Conservation (phyloP, 2,113 vertebrate genomes). For the Platysteira castanea region DNA sequence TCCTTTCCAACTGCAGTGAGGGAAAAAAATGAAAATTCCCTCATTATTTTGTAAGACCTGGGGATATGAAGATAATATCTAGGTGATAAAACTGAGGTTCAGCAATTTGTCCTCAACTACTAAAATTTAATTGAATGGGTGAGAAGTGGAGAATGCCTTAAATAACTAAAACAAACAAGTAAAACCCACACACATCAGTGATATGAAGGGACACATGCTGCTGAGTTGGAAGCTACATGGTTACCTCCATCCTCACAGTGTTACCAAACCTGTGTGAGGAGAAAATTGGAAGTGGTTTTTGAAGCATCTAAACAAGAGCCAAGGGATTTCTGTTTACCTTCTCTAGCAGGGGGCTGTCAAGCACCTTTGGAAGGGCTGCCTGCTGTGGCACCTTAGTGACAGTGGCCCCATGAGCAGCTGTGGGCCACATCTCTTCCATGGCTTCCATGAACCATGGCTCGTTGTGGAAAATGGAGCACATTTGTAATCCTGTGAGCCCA, state of each 20-base stretch:
- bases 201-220: not conserved
- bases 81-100: not conserved
- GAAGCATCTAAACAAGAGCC: not conserved
- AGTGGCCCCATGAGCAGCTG: not conserved
- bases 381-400: not conserved
- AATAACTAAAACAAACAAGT: not conserved
- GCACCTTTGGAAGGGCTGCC: not conserved
- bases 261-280: not conserved
- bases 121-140: not conserved
- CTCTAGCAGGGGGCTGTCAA: not conserved
- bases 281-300: not conserved
- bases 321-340: not conserved
- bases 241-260: not conserved
- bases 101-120: not conserved
- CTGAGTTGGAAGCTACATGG: not conserved
- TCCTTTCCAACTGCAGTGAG: not conserved
- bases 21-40: not conserved
- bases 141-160: not conserved
- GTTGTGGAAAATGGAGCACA: not conserved
- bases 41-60: not conserved
- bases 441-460: rapidly evolving
- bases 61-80: constrained; percentile 1
- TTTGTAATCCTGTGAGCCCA: not conserved
- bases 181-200: rapidly evolving
- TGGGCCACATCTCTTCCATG: rapidly evolving